These are phyloP conservation scores for Pipra filicauda DNA, from an alignment of 2,113 vertebrate species.

Conservation along the genomic window DNA sequence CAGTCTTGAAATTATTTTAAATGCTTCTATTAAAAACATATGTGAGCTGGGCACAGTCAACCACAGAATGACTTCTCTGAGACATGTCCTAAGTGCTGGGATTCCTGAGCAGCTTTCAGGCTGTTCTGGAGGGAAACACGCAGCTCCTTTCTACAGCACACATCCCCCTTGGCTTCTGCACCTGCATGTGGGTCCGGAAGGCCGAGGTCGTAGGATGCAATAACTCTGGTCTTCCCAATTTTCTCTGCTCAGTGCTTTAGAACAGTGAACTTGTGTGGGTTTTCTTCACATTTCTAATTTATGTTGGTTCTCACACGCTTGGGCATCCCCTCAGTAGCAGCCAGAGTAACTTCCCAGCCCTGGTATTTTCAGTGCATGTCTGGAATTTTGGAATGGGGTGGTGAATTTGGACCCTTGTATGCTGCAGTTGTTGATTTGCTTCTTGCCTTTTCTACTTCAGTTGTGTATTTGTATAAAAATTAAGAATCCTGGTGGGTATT, in stretches of 20 bases:
- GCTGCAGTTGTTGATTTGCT: neutral
- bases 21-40: constrained; percentile 17
- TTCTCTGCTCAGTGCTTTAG: neutral
- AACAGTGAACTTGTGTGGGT: neutral
- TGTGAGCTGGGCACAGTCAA: neutral
- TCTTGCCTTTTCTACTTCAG: neutral
- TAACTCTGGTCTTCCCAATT: neutral
- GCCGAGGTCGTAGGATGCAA: neutral
- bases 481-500: neutral
- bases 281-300: neutral
- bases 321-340: neutral
- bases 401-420: neutral
- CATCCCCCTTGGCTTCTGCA: fast-evolving
- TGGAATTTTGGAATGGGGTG: neutral
- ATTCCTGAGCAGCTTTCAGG: neutral
- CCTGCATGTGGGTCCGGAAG: neutral
- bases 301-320: neutral
- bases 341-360: neutral
- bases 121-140: neutral
- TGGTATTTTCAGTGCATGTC: neutral
- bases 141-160: neutral
- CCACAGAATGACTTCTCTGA: neutral
- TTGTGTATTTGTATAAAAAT: neutral
- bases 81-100: neutral
- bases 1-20: neutral